A percentile compares a stretch with the other conserved stretches of the same genome.
phyloP scores from a whole-genome alignment of 1,140 invertebrate genomes.

The Medauroidea extradentata region DNA sequence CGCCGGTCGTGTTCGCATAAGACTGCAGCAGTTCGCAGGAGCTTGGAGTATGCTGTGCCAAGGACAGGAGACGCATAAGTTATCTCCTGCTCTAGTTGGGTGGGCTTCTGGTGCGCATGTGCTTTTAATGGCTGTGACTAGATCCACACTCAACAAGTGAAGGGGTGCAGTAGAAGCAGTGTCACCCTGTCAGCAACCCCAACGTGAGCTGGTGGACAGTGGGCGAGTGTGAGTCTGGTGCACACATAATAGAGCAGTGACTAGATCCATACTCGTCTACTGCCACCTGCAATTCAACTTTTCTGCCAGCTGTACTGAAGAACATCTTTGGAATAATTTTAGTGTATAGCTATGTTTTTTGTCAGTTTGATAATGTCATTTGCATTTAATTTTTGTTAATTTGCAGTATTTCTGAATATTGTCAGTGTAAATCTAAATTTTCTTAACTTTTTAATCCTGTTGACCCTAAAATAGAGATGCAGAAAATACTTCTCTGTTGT shows the following conservation, averaged over 20 bases:
- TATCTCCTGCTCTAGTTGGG: slow-evolving; percentile 57
- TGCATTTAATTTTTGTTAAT: too few relatives aligned
- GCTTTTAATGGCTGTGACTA: slow-evolving; percentile 56
- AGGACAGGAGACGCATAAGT: neutral
- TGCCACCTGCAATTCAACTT: neutral
- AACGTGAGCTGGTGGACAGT: slow-evolving; percentile 1
- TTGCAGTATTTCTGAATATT: too few relatives aligned
- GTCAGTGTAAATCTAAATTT: too few relatives aligned
- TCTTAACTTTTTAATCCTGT: too few relatives aligned
- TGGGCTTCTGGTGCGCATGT: slow-evolving; percentile 71
- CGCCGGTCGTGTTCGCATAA: too few relatives aligned
- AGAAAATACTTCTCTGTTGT: too few relatives aligned
- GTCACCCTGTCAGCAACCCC: neutral
- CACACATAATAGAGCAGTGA: slow-evolving; percentile 4
- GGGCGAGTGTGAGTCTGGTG: slow-evolving; percentile 19
- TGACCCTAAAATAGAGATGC: too few relatives aligned
- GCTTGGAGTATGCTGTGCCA: neutral
- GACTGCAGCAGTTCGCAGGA: too few relatives aligned
- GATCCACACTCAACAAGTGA: slow-evolving; percentile 81
- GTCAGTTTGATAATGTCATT: too few relatives aligned
- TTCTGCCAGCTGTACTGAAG: too few relatives aligned
- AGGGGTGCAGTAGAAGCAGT: slow-evolving; percentile 18
- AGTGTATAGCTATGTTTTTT: too few relatives aligned
- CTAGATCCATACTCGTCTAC: slow-evolving; percentile 30
- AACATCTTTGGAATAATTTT: too few relatives aligned